Evolutionary conservation across 2,888 invertebrate species (phyloP).

Genomic region (Junonia oenone): DNA sequence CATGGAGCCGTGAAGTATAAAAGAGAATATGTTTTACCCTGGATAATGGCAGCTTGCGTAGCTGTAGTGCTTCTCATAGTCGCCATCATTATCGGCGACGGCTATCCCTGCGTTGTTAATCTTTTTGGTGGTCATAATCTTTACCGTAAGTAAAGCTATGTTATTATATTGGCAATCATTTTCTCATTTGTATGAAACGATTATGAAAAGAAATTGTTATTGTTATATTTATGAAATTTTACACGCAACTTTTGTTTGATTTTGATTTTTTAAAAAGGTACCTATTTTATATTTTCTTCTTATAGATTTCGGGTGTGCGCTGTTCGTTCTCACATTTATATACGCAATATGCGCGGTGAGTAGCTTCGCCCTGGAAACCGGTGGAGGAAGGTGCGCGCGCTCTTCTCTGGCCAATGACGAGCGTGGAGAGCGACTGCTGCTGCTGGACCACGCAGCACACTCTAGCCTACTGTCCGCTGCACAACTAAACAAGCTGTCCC

Average conservation of each 20-base stretch:
- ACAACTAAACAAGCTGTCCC: slow-evolving; percentile 62
- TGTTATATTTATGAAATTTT: no score
- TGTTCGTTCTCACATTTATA: slow-evolving; percentile 62
- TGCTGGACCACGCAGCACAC: slow-evolving; percentile 68
- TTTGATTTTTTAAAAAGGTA: no score
- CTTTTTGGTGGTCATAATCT: slow-evolving; percentile 65
- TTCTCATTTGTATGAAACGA: no score
- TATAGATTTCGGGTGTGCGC: slow-evolving; percentile 59
- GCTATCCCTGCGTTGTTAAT: slow-evolving; percentile 59
- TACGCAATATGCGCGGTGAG: slow-evolving; percentile 71
- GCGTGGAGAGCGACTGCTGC: slow-evolving; percentile 59
- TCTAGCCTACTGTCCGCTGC: slow-evolving; percentile 68
- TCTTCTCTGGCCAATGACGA: slow-evolving; percentile 46
- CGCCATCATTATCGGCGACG: slow-evolving; percentile 56
- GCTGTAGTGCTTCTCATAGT: slow-evolving; percentile 54
- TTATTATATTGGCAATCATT: no score
- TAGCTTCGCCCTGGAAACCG: slow-evolving; percentile 64
- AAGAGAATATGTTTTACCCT: slow-evolving; percentile 66
- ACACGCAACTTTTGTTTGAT: no score
- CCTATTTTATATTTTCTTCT: not conserved
- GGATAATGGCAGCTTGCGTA: slow-evolving; percentile 66
- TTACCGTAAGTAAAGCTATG: slow-evolving; percentile 58
- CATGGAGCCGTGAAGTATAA: slow-evolving; percentile 71
- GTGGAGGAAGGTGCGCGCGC: slow-evolving; percentile 47
- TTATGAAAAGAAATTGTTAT: no score